Conservation (phyloP, 2,797 vertebrate genomes). For the Notolepis coatsorum region DNA sequence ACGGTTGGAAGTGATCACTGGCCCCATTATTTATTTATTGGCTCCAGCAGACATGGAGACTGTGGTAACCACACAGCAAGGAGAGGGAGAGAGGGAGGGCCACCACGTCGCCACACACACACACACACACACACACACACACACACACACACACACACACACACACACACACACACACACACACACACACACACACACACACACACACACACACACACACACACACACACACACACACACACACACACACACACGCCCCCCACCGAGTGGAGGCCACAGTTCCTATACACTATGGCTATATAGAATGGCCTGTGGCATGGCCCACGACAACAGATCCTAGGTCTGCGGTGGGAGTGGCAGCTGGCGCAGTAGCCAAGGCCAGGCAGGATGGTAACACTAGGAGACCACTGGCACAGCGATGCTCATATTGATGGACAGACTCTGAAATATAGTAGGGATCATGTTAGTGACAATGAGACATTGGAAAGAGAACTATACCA, state of each 20-base stretch:
- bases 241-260: no score
- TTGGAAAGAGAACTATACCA: constrained; percentile 4
- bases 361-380: neutral
- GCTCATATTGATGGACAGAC: constrained; percentile 19
- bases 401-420: neutral
- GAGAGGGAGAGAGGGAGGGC: constrained; percentile 41
- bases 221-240: no score
- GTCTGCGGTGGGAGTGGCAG: neutral
- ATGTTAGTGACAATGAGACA: neutral
- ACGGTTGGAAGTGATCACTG: constrained; percentile 75
- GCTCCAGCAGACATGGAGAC: constrained; percentile 79
- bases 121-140: no score
- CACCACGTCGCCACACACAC: constrained; percentile 57
- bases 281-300: constrained; percentile 10
- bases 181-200: no score
- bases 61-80: constrained; percentile 73
- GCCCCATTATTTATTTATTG: constrained; percentile 83
- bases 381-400: neutral
- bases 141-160: no score
- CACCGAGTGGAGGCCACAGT: no score
- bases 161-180: no score
- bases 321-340: neutral
- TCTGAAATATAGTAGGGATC: constrained; percentile 7
- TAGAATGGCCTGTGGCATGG: constrained; percentile 34
- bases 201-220: no score